These are phyloP conservation scores for Megastigmus dorsalis DNA, from an alignment of 2,888 invertebrate genomes.

Conservation along the genomic window DNA sequence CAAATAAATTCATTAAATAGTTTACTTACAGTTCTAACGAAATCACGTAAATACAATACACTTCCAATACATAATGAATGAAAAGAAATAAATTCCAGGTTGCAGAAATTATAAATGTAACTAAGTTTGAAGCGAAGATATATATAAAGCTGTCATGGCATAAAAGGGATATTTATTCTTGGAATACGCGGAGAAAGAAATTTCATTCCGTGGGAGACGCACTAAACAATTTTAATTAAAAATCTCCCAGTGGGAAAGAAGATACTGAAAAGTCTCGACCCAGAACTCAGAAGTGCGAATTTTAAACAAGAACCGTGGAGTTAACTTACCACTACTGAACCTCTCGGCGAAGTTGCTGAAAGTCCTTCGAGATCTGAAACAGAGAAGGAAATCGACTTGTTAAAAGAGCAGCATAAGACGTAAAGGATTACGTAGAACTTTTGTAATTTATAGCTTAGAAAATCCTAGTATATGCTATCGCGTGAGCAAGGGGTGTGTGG, in stretches of 20 bases:
- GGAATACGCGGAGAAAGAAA: background rate
- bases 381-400: constrained; percentile 59
- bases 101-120: too few relatives aligned
- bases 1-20: too few relatives aligned
- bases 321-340: constrained; percentile 61
- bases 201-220: background rate
- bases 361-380: constrained; percentile 64
- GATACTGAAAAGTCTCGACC: constrained; percentile 20
- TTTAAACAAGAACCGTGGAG: constrained; percentile 33
- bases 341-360: constrained; percentile 52
- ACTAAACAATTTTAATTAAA: constrained; percentile 38
- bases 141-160: too few relatives aligned
- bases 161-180: background rate
- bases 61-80: too few relatives aligned
- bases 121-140: too few relatives aligned
- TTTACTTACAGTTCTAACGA: too few relatives aligned
- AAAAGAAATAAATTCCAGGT: too few relatives aligned
- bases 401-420: constrained; percentile 53
- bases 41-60: too few relatives aligned
- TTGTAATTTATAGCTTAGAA: constrained; percentile 67
- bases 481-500: constrained; percentile 55
- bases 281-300: constrained; percentile 41
- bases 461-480: constrained; percentile 63
- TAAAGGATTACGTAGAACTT: constrained; percentile 62
- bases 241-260: constrained; percentile 11